A percentile compares a stretch with the other conserved stretches of the same genome.
Evolutionary conservation across 64 coral and sea anemone genomes (phyloP).

Genomic region (Exaiptasia diaphana): DNA sequence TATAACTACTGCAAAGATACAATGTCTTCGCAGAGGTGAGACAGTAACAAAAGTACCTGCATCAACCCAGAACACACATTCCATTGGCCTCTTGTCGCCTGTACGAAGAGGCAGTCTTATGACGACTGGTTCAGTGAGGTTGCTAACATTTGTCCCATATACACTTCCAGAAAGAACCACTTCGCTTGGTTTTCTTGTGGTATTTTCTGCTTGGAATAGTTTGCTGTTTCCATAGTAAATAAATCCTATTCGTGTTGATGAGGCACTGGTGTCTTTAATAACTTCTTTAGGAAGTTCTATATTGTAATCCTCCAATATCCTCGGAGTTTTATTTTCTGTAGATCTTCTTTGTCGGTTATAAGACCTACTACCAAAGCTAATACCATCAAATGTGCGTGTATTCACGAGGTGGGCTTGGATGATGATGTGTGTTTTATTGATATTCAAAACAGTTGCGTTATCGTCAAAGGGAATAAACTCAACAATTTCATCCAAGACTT

Average conservation of each 20-base stretch:
- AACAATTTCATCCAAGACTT: no score
- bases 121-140: slow-evolving; percentile 24
- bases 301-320: no score
- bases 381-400: slow-evolving; percentile 22
- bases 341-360: no score
- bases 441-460: no score
- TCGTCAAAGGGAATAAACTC: no score
- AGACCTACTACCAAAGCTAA: no score
- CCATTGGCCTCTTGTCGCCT: background rate
- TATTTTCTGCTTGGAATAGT: slow-evolving; percentile 22
- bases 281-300: background rate
- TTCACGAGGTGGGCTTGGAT: slow-evolving; percentile 21
- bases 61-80: slow-evolving; percentile 35
- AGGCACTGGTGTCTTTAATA: background rate
- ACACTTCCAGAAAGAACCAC: slow-evolving; percentile 36
- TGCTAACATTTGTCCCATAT: slow-evolving; percentile 2
- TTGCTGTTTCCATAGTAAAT: slow-evolving; percentile 46
- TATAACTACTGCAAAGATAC: no score
- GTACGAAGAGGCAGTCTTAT: background rate
- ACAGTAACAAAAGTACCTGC: no score
- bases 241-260: background rate
- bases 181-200: background rate
- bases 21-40: no score
- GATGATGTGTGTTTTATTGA: no score
- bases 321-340: background rate